phyloP scores from a whole-genome alignment of 1,140 invertebrate species.

The Drosophila nigrodunni region DNA sequence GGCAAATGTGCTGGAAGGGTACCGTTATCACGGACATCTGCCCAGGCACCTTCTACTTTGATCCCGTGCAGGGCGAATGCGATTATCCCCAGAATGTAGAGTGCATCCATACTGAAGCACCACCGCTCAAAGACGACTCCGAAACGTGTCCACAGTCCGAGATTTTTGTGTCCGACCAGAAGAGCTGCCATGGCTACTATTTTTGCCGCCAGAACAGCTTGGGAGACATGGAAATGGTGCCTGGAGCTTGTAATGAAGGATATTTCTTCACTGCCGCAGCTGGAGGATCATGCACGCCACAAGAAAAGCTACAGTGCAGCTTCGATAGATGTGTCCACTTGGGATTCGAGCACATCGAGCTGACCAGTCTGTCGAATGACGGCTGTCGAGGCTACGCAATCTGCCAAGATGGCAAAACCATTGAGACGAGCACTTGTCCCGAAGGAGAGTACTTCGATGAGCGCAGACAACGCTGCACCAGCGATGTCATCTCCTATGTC shows the following conservation, averaged over 20 bases:
- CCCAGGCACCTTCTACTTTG: slow-evolving; percentile 66
- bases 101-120: slow-evolving; percentile 30
- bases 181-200: slow-evolving; percentile 68
- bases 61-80: slow-evolving; percentile 47
- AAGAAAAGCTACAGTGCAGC: slow-evolving; percentile 48
- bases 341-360: slow-evolving; percentile 52
- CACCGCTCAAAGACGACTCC: slow-evolving; percentile 31
- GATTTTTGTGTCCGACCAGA: slow-evolving; percentile 61
- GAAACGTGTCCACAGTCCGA: slow-evolving; percentile 51
- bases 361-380: slow-evolving; percentile 66
- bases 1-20: slow-evolving; percentile 64
- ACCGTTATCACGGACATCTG: slow-evolving; percentile 60
- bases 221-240: slow-evolving; percentile 50
- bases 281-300: slow-evolving; percentile 59
- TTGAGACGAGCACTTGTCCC: slow-evolving; percentile 63
- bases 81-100: slow-evolving; percentile 66
- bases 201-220: slow-evolving; percentile 46
- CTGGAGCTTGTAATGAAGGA: slow-evolving; percentile 54
- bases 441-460: slow-evolving; percentile 69
- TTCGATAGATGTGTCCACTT: slow-evolving; percentile 66
- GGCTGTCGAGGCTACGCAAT: slow-evolving; percentile 62
- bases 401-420: slow-evolving; percentile 67
- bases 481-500: slow-evolving; percentile 55
- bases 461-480: slow-evolving; percentile 60
- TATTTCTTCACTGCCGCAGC: slow-evolving; percentile 53